These are phyloP conservation scores for Selene dorsalis DNA, from an alignment of 2,797 vertebrate genomes.

Conservation along the genomic window DNA sequence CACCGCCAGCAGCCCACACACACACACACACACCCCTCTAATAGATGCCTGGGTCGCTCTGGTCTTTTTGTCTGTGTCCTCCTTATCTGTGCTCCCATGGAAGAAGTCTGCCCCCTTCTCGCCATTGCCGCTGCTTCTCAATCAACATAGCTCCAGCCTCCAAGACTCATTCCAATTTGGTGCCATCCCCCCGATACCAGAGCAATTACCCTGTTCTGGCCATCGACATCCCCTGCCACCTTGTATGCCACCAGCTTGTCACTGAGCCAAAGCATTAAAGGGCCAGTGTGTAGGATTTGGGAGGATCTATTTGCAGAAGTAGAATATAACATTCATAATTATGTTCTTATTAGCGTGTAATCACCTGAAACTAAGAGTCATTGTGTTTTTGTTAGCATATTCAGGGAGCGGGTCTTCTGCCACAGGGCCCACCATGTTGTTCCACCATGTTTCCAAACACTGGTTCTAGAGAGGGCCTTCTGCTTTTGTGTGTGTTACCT, in stretches of 20 bases:
- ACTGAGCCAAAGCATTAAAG: constrained; percentile 50
- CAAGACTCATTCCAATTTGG: constrained; percentile 80
- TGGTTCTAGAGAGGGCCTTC: too few relatives aligned
- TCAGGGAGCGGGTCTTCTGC: not conserved
- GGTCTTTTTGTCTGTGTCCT: constrained; percentile 65
- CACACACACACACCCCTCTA: constrained; percentile 48
- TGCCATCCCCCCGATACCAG: constrained; percentile 69
- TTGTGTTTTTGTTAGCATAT: too few relatives aligned
- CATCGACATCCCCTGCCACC: constrained; percentile 70
- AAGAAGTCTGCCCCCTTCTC: constrained; percentile 63
- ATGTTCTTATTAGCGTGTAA: not conserved
- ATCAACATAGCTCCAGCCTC: constrained; percentile 73
- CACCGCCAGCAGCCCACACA: constrained; percentile 46
- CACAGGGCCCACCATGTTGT: not conserved
- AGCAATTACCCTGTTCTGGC: constrained; percentile 79
- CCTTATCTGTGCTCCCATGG: constrained; percentile 73
- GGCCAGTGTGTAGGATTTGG: not conserved
- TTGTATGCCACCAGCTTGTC: constrained; percentile 56
- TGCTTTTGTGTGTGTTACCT: too few relatives aligned
- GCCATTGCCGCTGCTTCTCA: constrained; percentile 67
- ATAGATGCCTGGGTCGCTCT: constrained; percentile 63
- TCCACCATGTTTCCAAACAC: too few relatives aligned
- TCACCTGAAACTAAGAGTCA: not conserved
- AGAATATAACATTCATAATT: not conserved
- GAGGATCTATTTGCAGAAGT: not conserved